phyloP scores from a whole-genome alignment of 2,113 vertebrate species.

The Microcebus murinus region DNA sequence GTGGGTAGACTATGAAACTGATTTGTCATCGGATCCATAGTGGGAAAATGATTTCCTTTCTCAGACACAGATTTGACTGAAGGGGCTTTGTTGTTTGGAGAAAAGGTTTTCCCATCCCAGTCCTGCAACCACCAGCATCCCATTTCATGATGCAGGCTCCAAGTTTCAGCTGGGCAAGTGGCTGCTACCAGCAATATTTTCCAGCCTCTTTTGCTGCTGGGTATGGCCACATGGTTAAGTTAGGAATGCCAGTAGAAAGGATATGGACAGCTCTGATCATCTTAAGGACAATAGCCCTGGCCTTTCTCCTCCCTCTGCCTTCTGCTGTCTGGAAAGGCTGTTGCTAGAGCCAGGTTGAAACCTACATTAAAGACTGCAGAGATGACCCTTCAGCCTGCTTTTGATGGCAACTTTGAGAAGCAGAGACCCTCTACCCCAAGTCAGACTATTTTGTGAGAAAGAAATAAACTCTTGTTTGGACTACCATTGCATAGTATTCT shows the following conservation, averaged over 20 bases:
- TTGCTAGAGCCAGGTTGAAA: neutral
- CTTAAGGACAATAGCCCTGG: neutral
- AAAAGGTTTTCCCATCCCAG: neutral
- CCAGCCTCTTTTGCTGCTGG: neutral
- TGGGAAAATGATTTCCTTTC: neutral
- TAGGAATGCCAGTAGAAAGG: neutral
- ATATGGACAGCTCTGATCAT: neutral
- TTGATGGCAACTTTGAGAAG: neutral
- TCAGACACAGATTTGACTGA: neutral
- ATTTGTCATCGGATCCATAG: neutral
- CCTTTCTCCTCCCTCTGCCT: neutral
- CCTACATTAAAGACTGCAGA: neutral
- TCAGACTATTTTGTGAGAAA: neutral
- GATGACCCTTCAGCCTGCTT: accelerated
- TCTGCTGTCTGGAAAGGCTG: neutral
- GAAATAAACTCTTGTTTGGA: neutral
- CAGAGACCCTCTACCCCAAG: neutral
- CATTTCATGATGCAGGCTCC: neutral
- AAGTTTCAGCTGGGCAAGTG: neutral
- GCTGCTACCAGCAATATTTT: neutral
- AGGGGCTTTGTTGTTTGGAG: neutral
- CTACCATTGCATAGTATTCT: neutral
- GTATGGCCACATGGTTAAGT: neutral
- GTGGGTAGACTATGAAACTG: neutral
- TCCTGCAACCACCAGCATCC: neutral